Evolutionary conservation across 2,113 vertebrate species (phyloP), one percentile per base, ranked within the genome.

Genomic region (Madoqua kirkii): DNA sequence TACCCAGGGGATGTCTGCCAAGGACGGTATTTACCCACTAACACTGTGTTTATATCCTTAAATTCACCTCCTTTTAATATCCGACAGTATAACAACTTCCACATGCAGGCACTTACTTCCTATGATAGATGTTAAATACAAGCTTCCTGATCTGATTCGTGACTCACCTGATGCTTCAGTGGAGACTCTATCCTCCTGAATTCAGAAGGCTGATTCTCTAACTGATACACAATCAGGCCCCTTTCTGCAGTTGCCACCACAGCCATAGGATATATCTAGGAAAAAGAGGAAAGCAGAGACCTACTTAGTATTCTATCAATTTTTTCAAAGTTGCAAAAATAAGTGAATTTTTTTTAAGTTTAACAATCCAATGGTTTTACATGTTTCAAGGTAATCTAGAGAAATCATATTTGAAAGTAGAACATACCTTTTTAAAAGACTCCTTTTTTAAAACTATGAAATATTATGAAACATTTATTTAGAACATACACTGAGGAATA

Each of bases 141-240:
- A 1, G 19, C 36, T 55, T 62, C 55, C 2, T 12, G 25, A 48
- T 25, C 13, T 1, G n/a, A 14, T 79, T 7, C 4, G 1, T 1
- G 0, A 88, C 81, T 97, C 98, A 99, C 99, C 99, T 99, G 99
- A 97, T 99, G 99, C 97, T 99, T 99, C 92, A 99, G 99, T 54
- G 99, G 99, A 78, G 99, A 99, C 33, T 99, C 99, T 98, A 99
- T 99, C 98, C 99, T 99, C 97, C 99, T 99, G 95, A 99, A 99
- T 91, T 99, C 99, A 3, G 99, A 99, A 10, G 99, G 99, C 23
- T 99, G 99, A 97, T 99, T 99, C 98, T 99, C 99, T 78, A 99
- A 95, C 96, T 99, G 99, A 97, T 99, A 99, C 52, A 99, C 99
- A 52, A 99, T 99, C 96, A 99, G 99, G 1, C 99, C 99, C 92